phyloP scores from a whole-genome alignment of 23 tunicate genomes.

The Diplosoma virens region DNA sequence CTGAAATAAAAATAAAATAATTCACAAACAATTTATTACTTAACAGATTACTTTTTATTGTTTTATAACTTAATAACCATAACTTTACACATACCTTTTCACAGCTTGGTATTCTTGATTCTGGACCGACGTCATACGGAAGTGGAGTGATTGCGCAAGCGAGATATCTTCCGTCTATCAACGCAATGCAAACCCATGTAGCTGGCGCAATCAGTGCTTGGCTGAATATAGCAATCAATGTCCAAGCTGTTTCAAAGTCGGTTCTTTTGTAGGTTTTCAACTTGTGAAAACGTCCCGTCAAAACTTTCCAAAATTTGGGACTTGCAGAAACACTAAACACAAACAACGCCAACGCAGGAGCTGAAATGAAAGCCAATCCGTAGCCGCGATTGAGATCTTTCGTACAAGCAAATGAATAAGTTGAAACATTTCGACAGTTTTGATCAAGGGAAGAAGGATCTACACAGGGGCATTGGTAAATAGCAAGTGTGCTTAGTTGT shows the following conservation, averaged over 20 bases:
- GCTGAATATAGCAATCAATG: not conserved
- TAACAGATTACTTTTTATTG: too few species aligned
- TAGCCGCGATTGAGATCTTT: constrained; percentile 14
- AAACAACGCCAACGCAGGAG: constrained; percentile 38
- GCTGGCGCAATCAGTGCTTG: constrained; percentile 38
- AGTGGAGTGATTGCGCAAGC: constrained; percentile 57
- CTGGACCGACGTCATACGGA: constrained; percentile 30
- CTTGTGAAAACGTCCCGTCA: constrained; percentile 26
- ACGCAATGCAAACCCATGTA: constrained; percentile 48
- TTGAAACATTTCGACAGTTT: not conserved
- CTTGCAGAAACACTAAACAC: constrained; percentile 18
- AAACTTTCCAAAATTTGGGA: constrained; percentile 47
- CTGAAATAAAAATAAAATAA: too few species aligned
- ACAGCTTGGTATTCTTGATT: constrained; percentile 7
- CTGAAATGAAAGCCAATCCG: constrained; percentile 32
- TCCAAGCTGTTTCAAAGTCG: not conserved
- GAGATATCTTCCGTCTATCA: constrained; percentile 45
- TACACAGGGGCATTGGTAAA: constrained; percentile 44
- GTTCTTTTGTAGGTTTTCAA: not conserved
- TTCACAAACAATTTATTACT: too few species aligned
- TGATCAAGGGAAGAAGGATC: not conserved
- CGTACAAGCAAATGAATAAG: not conserved
- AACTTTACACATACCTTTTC: constrained; percentile 38
- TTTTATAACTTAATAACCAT: too few species aligned
- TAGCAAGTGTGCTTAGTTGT: constrained; percentile 24